These are phyloP conservation scores for Pterostichus niger DNA, from an alignment of 2,888 invertebrate genomes.

Conservation along the genomic window DNA sequence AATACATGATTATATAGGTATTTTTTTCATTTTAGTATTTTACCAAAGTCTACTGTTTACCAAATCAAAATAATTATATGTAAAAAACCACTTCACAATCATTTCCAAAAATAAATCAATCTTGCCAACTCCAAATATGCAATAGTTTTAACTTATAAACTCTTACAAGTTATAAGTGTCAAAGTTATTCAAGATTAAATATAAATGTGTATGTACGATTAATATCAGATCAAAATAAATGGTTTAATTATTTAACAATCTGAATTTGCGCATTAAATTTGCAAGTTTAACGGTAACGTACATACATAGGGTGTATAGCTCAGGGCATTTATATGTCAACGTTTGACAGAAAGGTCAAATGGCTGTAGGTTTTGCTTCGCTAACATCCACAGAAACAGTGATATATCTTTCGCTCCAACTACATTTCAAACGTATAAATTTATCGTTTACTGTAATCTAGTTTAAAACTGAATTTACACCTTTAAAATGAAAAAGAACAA, in stretches of 20 bases:
- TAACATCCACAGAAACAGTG: slow-evolving; percentile 12
- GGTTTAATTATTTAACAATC: background rate
- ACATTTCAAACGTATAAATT: slow-evolving; percentile 11
- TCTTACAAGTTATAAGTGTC: no score
- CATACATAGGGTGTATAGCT: background rate
- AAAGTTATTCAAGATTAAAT: background rate
- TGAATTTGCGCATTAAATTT: slow-evolving; percentile 12
- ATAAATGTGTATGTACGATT: background rate
- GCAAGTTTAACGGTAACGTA: background rate
- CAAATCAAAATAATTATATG: no score
- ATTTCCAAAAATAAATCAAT: no score
- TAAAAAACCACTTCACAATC: no score
- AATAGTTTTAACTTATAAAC: no score
- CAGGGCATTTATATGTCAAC: background rate
- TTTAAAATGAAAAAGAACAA: slow-evolving; percentile 11
- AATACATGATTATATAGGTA: no score
- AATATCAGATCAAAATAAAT: background rate
- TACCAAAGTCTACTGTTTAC: no score
- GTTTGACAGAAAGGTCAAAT: slow-evolving; percentile 29
- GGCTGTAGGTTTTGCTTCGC: slow-evolving; percentile 18
- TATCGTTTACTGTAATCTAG: slow-evolving; percentile 2
- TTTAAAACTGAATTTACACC: background rate
- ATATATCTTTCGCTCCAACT: slow-evolving; percentile 10
- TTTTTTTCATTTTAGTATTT: no score
- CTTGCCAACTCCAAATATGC: no score